Conservation (phyloP, 2,888 invertebrate genomes). For the Sipha maydis region DNA sequence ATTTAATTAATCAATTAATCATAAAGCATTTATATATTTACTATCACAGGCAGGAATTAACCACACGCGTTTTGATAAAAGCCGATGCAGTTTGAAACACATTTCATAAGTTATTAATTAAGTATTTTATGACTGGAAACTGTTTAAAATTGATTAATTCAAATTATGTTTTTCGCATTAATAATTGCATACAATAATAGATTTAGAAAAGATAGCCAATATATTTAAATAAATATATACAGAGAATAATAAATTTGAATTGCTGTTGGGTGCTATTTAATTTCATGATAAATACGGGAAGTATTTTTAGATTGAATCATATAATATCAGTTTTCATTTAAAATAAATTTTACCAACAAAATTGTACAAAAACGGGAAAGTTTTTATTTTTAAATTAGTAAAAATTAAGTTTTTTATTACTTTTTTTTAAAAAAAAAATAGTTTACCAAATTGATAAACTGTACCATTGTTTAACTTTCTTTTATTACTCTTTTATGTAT, state of each 20-base stretch:
- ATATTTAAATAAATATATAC: background rate
- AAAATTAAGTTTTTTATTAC: background rate
- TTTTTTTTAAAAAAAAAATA: background rate
- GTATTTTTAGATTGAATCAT: background rate
- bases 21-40: conserved; percentile 9
- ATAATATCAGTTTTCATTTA: background rate
- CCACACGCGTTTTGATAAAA: background rate
- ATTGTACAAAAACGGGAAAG: background rate
- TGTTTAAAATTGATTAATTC: conserved; percentile 20
- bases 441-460: background rate
- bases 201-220: background rate
- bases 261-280: background rate
- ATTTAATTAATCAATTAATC: conserved; percentile 24
- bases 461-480: background rate
- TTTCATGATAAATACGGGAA: background rate
- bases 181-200: background rate
- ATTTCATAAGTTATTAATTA: conserved; percentile 17
- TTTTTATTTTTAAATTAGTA: background rate
- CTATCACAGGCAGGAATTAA: conserved; percentile 1
- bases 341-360: background rate
- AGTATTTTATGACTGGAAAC: background rate
- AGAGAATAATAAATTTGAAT: background rate
- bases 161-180: background rate
- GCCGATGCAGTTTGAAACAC: conserved; percentile 16
- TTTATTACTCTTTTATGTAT: background rate